Base-by-base conservation (phyloP, 2,797 vertebrate genomes). In the Neosilurus mollespiculum region DNA sequence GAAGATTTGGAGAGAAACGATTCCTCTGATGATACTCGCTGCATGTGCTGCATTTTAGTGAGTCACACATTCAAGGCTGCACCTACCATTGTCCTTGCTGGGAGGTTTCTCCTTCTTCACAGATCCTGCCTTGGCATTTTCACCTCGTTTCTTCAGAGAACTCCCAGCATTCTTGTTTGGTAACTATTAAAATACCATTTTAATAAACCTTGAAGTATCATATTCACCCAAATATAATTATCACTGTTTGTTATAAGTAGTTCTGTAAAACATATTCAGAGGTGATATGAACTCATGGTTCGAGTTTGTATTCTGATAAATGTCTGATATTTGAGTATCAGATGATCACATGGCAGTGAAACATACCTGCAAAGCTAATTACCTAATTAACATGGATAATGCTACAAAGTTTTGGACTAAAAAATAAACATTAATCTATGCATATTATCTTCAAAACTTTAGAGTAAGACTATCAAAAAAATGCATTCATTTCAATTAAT, bases 61-160 rank as follows among this genome's bases (percentile, higher is more conserved):
- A 78, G 34, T 64, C 9, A 20, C n/a, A 26, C 59, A 30, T 53
- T 53, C 24, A 66, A 37, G 20, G 49, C 77, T 79, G 10, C 54
- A 81, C 80, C 58, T 93, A 97, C 97, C 95, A 86, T 94, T 94
- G 85, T 96, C 95, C 72, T 96, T 94, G 86, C 93, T 94, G 64
- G 91, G 92, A 7, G 91, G 90, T 66, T 94, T 95, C 76, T 96
- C 96, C 90, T 96, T 97, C 94, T 97, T 98, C 88, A 97, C 93
- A 80, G 97, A 96, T 78, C 95, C 95, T 59, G 95, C 88, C 90
- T 98, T 97, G 67, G 91, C 93, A 88, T 92, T 96, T 87, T 97
- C 96, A 26, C 93, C 92, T 1, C 95, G 91, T 87, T 96, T 97
- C 92, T 97, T 97, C 89, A 97, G 91, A 80, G 96, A 96, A 87